phyloP scores from a whole-genome alignment of 35 echinoderm and acorn worm genomes.

The Acanthaster planci region DNA sequence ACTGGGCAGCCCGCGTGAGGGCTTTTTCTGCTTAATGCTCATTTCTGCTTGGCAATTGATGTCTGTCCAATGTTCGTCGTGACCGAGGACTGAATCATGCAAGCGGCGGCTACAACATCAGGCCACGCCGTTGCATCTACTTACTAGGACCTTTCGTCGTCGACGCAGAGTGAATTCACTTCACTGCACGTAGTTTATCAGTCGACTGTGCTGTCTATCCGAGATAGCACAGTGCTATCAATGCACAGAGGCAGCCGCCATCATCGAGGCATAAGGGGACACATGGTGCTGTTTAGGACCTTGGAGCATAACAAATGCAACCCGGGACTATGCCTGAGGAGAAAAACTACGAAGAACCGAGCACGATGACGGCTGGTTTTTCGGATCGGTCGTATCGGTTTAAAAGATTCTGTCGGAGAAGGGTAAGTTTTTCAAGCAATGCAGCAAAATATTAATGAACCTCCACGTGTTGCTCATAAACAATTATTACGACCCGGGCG shows the following conservation, averaged over 20 bases:
- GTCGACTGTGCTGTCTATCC: not conserved
- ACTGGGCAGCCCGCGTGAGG: not conserved
- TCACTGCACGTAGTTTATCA: constrained; percentile 2
- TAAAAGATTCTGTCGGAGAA: constrained; percentile 4
- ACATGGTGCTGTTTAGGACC: not conserved
- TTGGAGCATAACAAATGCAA: not conserved
- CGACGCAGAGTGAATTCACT: not conserved
- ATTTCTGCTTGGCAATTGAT: not conserved
- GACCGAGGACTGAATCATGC: not conserved
- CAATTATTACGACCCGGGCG: no score
- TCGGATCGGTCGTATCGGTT: constrained; percentile 7
- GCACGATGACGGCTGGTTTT: not conserved
- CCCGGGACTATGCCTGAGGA: constrained; percentile 14
- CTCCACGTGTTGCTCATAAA: constrained; percentile 6
- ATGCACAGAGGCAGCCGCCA: not conserved
- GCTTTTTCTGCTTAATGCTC: not conserved
- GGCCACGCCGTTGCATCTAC: not conserved
- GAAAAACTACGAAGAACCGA: not conserved
- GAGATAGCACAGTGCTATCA: not conserved
- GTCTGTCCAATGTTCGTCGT: not conserved
- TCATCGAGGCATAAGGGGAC: not conserved
- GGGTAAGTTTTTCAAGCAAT: no score
- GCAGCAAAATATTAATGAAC: not conserved
- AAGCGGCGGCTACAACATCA: not conserved
- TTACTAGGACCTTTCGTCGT: not conserved